Evolutionary conservation across 2,888 invertebrate species (phyloP), one percentile per base, ranked within the genome.

Genomic region (Carabus problematicus): DNA sequence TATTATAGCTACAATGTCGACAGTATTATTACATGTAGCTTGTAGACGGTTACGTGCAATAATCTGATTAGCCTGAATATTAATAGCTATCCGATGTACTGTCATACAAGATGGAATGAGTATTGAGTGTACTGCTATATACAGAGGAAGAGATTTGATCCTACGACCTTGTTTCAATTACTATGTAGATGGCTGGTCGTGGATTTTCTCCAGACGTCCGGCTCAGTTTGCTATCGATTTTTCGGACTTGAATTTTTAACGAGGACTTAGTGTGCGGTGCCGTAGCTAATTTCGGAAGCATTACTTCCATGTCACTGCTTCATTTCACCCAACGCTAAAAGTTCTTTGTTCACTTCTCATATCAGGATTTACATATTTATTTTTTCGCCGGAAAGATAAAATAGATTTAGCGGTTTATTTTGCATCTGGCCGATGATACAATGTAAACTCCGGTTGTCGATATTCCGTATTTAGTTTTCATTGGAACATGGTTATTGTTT

Each of bases 361-460:
- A 39, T 29, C 39, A 19, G 54, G 43, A 64, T 64, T 64, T 64
- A 55, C 64, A 64, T 64, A 64, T 64, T 64, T 64, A 64, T 52
- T 52, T 64, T 41, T 42, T n/a, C 59, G n/a, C 52, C 12, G 9
- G 52, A 18, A 19, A 52, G 16, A 52, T 18, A 52, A 52, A 52
- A 16, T 52, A 16, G 9, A 62, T 39, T 49, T 19, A 62, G 61
- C 41, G 9, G 49, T 40, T 49, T 62, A 62, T 62, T 62, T 62
- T 52, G 12, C 16, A 52, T 52, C 29, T 29, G 29, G 6, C 29
- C 29, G 29, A 29, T 47, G 16, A 47, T 52, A 19, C 52, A 52
- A 52, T 52, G 19, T 18, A 52, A 9, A 19, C 12, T 52, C 12
- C 16, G 16, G 16, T 52, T 52, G 16, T 52, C 9, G 1, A 52